Evolutionary conservation across 2,888 invertebrate genomes (phyloP), one percentile per base, ranked within the genome.

Genomic region (Cyclophora punctaria): DNA sequence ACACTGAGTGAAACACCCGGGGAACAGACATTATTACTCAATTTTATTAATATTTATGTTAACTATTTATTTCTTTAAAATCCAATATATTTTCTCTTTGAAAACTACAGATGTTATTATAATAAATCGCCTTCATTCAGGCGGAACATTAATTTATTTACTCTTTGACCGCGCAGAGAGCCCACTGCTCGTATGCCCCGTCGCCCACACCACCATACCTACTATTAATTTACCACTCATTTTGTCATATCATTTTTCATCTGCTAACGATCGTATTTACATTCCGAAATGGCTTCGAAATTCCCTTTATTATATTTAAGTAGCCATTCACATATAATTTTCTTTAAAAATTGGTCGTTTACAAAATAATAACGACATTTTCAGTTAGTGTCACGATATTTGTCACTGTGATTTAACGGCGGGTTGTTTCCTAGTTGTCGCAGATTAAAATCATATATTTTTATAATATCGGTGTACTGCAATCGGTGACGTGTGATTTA

Each of bases 351-450:
- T 52, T 49, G 50, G 51, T 49, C 57, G 55, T 60, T 59, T 57
- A 50, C 46, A 53, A 50, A 47, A 48, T 56, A 60, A 52, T 57
- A 56, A 59, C 52, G 53, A 50, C 50, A 34, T 42, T 34, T 44
- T 35, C 48, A 46, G 53, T 45, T 56, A 49, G 53, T 59, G 60
- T 62, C 60, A 58, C 62, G 56, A 70, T 55, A 71, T 75, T 70
- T 71, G 69, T 74, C 72, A 74, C 60, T 62, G 57, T 73, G 72
- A 73, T 67, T 59, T 51, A 69, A 37, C 37, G 37, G 5, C 37
- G 37, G 44, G 20, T 67, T 46, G 59, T 63, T 72, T 72, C 71
- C 71, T 60, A 58, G 62, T 63, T 56, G 58, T 57, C 49, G 50
- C 5, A 37, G 7, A 35, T 37, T 37, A 47, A 42, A 44, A 49